These are phyloP conservation scores for Drosophila lacteicornis DNA, from an alignment of 1,140 invertebrate genomes.

Conservation along the genomic window DNA sequence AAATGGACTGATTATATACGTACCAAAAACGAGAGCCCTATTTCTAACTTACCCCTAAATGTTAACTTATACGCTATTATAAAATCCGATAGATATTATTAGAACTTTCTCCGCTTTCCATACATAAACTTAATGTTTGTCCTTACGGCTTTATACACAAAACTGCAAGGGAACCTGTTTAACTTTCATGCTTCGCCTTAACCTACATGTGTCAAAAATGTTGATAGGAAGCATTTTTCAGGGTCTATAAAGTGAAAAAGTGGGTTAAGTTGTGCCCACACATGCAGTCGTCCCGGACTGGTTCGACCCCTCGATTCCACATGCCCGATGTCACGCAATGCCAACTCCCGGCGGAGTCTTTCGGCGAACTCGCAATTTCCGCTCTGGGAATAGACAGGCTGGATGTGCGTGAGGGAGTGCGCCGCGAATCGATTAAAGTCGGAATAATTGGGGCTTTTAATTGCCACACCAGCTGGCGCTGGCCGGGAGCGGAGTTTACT, in stretches of 20 bases:
- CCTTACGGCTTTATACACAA: too few relatives aligned
- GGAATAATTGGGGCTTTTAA: constrained; percentile 73
- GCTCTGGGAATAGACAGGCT: constrained; percentile 54
- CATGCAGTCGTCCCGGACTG: not conserved
- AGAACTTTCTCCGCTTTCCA: not conserved
- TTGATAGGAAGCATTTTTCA: constrained; percentile 4
- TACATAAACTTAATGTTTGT: not conserved
- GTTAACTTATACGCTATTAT: too few relatives aligned
- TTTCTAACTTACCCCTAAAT: not conserved
- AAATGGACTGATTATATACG: too few relatives aligned
- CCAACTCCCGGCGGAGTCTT: constrained; percentile 45
- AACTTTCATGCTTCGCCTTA: not conserved
- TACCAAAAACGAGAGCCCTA: too few relatives aligned
- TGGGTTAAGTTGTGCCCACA: constrained; percentile 12
- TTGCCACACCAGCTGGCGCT: constrained; percentile 52
- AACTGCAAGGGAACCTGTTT: not conserved
- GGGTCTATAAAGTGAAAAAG: not conserved
- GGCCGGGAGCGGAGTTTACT: constrained; percentile 17
- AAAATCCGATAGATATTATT: not conserved
- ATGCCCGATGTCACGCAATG: constrained; percentile 52
- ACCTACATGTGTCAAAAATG: constrained; percentile 13
- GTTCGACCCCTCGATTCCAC: not conserved
- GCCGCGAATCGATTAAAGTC: constrained; percentile 69
- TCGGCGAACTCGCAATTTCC: constrained; percentile 58
- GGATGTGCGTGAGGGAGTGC: constrained; percentile 44